Percentiles rank a stretch among this genome's conserved stretches.
Conservation (phyloP, 2,797 vertebrate species). For the Manis javanica region DNA sequence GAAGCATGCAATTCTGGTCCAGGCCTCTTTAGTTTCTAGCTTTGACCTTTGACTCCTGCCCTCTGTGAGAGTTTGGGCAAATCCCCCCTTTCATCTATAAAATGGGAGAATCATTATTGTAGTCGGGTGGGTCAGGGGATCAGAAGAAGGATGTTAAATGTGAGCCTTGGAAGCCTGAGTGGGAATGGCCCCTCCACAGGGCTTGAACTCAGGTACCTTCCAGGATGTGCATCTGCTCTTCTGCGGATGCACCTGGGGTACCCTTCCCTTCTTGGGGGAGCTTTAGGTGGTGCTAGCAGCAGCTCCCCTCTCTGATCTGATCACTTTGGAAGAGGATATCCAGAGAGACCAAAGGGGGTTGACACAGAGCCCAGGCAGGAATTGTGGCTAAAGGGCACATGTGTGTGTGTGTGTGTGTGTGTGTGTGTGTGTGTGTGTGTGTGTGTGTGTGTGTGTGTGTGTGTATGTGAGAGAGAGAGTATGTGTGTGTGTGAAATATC, state of each 20-base stretch:
- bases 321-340: conserved; percentile 6
- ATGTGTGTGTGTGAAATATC: too few relatives aligned
- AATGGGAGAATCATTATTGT: neutral
- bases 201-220: neutral
- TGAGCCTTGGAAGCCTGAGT: neutral
- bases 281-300: neutral
- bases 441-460: too few relatives aligned
- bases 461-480: too few relatives aligned
- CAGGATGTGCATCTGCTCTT: neutral
- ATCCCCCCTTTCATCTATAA: neutral
- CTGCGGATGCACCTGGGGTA: neutral
- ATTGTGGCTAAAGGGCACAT: neutral
- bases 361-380: conserved; percentile 3
- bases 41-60: neutral
- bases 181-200: neutral
- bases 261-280: neutral
- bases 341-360: neutral
- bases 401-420: too few relatives aligned
- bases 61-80: neutral
- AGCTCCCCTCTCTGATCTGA: neutral
- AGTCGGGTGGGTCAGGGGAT: neutral
- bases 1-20: neutral
- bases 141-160: neutral
- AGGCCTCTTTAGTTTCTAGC: neutral
- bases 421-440: too few relatives aligned